Conservation (phyloP, 2,888 invertebrate species). For the Morpho helenor region DNA sequence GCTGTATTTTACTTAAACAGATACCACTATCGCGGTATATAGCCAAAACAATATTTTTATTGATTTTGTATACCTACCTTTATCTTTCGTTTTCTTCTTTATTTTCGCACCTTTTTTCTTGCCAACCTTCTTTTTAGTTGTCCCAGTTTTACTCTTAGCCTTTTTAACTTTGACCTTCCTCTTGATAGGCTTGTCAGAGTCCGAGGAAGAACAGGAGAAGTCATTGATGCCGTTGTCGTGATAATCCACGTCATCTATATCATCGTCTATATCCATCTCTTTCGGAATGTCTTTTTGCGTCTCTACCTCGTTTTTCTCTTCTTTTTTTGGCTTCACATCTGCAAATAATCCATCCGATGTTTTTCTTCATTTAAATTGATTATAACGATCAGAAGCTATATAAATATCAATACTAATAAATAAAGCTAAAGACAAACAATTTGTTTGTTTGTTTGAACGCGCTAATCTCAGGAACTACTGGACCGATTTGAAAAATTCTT, state of each 20-base stretch:
- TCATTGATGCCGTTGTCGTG: conserved; percentile 30
- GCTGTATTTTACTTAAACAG: too few relatives aligned
- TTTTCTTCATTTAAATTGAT: not conserved
- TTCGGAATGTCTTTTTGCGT: conserved; percentile 22
- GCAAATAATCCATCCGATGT: conserved; percentile 13
- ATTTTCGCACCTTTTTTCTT: conserved; percentile 27
- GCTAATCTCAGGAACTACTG: too few relatives aligned
- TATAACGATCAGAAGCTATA: too few relatives aligned
- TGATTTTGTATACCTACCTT: not conserved
- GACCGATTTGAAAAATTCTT: too few relatives aligned
- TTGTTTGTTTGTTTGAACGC: too few relatives aligned
- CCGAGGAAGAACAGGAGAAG: conserved; percentile 51
- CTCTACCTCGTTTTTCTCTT: conserved; percentile 29
- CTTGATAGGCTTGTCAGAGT: conserved; percentile 62
- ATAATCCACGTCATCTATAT: conserved; percentile 32
- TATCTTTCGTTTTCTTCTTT: conserved; percentile 40
- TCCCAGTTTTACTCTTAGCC: conserved; percentile 29
- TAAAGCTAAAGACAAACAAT: too few relatives aligned
- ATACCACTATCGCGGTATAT: too few relatives aligned
- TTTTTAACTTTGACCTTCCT: conserved; percentile 39
- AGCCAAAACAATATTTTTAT: too few relatives aligned
- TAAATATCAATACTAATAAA: too few relatives aligned
- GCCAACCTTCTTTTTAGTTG: conserved; percentile 38
- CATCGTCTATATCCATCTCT: conserved; percentile 26
- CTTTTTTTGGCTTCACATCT: conserved; percentile 49